A percentile compares a stretch with the other conserved stretches of the same genome.
These are phyloP conservation scores for Oxyteleia sp. DNA, from an alignment of 2,888 invertebrate species.

Conservation along the genomic window DNA sequence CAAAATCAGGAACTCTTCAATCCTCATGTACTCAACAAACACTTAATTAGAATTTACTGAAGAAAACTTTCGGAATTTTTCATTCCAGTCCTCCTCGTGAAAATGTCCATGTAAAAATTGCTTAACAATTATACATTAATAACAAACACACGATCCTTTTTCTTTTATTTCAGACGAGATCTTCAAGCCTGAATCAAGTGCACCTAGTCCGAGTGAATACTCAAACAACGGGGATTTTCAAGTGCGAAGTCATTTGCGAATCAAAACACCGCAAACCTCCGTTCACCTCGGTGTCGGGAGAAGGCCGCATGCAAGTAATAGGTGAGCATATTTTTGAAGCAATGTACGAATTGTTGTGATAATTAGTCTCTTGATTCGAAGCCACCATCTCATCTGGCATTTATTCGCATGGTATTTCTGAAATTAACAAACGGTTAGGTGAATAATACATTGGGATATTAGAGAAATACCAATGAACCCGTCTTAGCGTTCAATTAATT, in stretches of 20 bases:
- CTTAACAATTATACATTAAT: no score
- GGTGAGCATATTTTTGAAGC: constrained; percentile 85
- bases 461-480: constrained; percentile 21
- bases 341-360: constrained; percentile 32
- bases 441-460: constrained; percentile 35
- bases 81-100: no score
- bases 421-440: constrained; percentile 39
- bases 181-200: constrained; percentile 47
- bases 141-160: no score
- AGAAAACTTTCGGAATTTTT: no score
- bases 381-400: constrained; percentile 6
- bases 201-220: constrained; percentile 47
- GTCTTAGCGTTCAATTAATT: constrained; percentile 40
- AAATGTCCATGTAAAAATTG: no score
- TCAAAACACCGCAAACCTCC: constrained; percentile 83
- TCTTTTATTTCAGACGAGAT: constrained; percentile 54
- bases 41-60: no score
- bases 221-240: constrained; percentile 87
- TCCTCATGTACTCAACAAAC: no score
- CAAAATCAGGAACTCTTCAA: no score
- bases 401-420: constrained; percentile 29
- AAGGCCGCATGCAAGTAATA: constrained; percentile 88
- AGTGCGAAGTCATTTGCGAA: constrained; percentile 88
- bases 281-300: constrained; percentile 88
- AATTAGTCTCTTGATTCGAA: constrained; percentile 26